Base-by-base conservation (phyloP, 2,113 vertebrate species). In the Alouatta palliata region DNA sequence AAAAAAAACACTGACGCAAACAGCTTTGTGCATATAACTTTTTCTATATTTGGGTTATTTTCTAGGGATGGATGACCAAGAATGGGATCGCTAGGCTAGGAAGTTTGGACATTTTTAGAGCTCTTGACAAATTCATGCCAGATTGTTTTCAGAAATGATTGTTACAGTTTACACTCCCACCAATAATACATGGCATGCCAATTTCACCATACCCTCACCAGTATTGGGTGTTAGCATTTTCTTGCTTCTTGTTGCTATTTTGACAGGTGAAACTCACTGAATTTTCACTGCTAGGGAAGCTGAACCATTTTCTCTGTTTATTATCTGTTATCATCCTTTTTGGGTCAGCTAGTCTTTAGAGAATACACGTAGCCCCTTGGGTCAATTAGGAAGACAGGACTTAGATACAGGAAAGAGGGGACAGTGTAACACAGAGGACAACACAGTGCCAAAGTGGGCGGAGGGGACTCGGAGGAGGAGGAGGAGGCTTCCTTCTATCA, bases 11-110 rank as follows among this genome's bases (percentile, higher is more conserved):
- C 37, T 7, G 37, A 83, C 79, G 56, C 64, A 81, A 81, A 87
- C 52, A 82, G 58, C n/a, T 85, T 88, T 52, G 83, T 61, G 40
- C 35, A 5, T 61, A 52, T 66, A 70, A 70, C 75, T 76, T 88
- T 82, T 76, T 96, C 84, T 85, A 0, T 68, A 27, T 96, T 81
- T 23, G 30, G 75, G 79, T 40, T 75, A 49, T 96, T 96, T 97
- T 75, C 93, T 86, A 84, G 83, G 83, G 90, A 43, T 27, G 27
- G 83, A 76, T 95, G 94, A 68, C 54, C 68, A 81, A 91, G 92
- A 90, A 71, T 84, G 87, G 70, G 93, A 87, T 91, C 13, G 11
- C 9, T 84, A 92, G 94, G 89, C 86, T 87, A 64, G 70, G 56
- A 89, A 14, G 45, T 90, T 87, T 71, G 80, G 90, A 84, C 12